Evolutionary conservation across 2,797 vertebrate genomes (phyloP), one percentile per base, ranked within the genome.

Genomic region (Gephyroberyx darwinii): DNA sequence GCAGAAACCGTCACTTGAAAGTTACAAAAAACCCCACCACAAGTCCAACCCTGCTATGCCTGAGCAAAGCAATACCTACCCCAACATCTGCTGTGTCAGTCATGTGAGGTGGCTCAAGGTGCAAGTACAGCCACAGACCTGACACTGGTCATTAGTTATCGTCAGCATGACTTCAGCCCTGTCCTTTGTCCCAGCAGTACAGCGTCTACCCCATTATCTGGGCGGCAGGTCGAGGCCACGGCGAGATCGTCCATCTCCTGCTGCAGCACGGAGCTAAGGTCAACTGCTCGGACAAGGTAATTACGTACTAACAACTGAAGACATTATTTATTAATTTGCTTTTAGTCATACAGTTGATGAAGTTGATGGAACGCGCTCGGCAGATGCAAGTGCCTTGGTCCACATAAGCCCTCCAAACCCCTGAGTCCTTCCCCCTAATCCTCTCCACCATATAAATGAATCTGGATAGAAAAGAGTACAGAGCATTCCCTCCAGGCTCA

Each of bases 271-370:
- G 96, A 69, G 96, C 96, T 73, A 99, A 99, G 90, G 96, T 98
- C 92, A 99, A 99, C 93, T 99, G 98, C 88, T 99, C 97, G 26
- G 98, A 99, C 90, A 99, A 99, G 95, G 98, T 99, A 88, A 85
- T 89, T 73, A 56, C 53, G 65, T 16, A n/a, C 74, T 67, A 68
- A 77, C 65, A 72, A 59, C 82, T 75, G 71, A 26, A 16, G 58
- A 45, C 8, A 22, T 72, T 79, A 16, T 61, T 74, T 51, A 53
- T 60, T 66, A 64, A 48, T 58, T 65, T 60, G 22, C 26, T 70
- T 81, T 78, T 71, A 78, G 74, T 81, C 47, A 69, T 14, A 52
- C 54, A 33, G 61, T 65, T 39, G 2, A 65, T 63, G 16, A 17
- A 62, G 17, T 43, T 17, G 48, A 35, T 50, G 20, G 17, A 63